phyloP scores from a whole-genome alignment of 1,140 invertebrate species.

The Coptotermes formosanus region DNA sequence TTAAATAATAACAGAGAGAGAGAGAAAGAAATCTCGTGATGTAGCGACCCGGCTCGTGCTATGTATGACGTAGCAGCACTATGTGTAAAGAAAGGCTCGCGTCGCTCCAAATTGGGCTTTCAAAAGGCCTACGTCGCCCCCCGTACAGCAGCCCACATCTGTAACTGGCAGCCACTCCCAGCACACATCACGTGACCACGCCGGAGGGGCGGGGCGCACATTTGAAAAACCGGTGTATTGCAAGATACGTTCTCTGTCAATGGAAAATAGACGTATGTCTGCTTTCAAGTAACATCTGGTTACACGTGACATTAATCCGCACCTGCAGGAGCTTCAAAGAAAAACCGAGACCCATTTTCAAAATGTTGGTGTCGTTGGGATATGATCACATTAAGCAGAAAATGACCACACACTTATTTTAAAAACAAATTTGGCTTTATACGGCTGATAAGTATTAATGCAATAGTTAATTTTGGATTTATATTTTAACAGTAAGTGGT shows the following conservation, averaged over 20 bases:
- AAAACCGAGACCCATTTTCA: too few relatives aligned
- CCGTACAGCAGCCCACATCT: background rate
- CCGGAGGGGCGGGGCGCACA: slow-evolving; percentile 8
- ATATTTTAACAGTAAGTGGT: too few relatives aligned
- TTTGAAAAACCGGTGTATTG: slow-evolving; percentile 18
- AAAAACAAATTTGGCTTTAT: too few relatives aligned
- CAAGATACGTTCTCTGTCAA: background rate
- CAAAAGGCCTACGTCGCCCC: background rate
- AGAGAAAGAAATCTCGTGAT: background rate
- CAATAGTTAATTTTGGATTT: too few relatives aligned
- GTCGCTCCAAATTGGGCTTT: slow-evolving; percentile 17
- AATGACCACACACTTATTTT: too few relatives aligned
- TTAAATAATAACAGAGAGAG: background rate
- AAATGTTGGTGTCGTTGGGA: too few relatives aligned
- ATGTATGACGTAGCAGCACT: background rate
- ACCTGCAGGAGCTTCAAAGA: too few relatives aligned
- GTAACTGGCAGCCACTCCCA: background rate
- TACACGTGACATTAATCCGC: background rate
- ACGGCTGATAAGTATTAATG: too few relatives aligned
- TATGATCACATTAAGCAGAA: too few relatives aligned
- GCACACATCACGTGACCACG: background rate
- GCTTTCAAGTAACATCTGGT: background rate
- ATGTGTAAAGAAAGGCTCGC: background rate
- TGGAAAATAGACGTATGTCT: background rate
- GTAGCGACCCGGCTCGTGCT: background rate